These are phyloP conservation scores for Notodonta dromedarius DNA, from an alignment of 2,888 invertebrate species.

Conservation along the genomic window DNA sequence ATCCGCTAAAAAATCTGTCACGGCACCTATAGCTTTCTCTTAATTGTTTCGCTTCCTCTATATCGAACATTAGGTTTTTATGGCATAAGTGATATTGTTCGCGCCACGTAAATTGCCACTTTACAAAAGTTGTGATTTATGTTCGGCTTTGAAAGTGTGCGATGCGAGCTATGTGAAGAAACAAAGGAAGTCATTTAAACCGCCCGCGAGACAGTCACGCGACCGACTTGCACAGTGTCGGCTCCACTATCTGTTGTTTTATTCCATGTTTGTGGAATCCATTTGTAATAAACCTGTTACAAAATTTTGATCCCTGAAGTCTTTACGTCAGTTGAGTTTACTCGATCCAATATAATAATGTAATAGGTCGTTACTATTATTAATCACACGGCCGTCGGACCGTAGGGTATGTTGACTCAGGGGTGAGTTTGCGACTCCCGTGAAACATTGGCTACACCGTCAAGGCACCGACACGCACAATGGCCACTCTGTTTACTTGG, in stretches of 20 bases:
- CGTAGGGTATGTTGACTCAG: slow-evolving; percentile 63
- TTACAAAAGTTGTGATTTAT: slow-evolving; percentile 59
- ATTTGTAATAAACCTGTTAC: slow-evolving; percentile 34
- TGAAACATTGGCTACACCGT: slow-evolving; percentile 60
- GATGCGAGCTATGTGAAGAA: slow-evolving; percentile 67
- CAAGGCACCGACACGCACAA: slow-evolving; percentile 70
- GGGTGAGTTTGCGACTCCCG: slow-evolving; percentile 60
- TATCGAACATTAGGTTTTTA: slow-evolving; percentile 32
- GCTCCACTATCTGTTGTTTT: slow-evolving; percentile 62
- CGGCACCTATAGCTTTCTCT: slow-evolving; percentile 19
- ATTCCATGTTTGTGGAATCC: slow-evolving; percentile 44
- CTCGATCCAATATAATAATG: slow-evolving; percentile 12
- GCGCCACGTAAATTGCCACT: slow-evolving; percentile 50
- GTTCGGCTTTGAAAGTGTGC: slow-evolving; percentile 54
- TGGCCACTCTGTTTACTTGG: slow-evolving; percentile 64
- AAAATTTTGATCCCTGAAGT: not conserved
- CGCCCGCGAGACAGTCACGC: slow-evolving; percentile 75
- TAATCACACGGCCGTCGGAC: slow-evolving; percentile 54
- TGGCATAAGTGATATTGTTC: slow-evolving; percentile 42
- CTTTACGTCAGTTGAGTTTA: slow-evolving; percentile 9
- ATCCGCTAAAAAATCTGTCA: not conserved
- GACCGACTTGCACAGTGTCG: slow-evolving; percentile 54
- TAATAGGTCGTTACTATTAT: slow-evolving; percentile 44
- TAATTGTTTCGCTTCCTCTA: slow-evolving; percentile 28
- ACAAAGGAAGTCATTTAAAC: slow-evolving; percentile 76